phyloP scores from a whole-genome alignment of 30 jellyfish, hydroid and myxozoan genomes.

The Cassiopea xamachana region DNA sequence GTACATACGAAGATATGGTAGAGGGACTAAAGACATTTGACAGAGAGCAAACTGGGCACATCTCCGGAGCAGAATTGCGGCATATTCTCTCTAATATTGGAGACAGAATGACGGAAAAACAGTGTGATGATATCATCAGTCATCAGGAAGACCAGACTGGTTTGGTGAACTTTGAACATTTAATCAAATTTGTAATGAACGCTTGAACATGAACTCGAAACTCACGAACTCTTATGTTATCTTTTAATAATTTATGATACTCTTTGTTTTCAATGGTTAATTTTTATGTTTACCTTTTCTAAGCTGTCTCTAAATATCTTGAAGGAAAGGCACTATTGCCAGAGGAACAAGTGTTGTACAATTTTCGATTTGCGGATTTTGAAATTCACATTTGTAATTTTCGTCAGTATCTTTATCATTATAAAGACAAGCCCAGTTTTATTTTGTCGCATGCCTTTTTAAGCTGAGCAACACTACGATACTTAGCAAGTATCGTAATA shows the following conservation, averaged over 20 bases:
- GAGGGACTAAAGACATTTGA: slow-evolving; percentile 95
- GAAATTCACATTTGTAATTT: no score
- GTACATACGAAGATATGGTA: slow-evolving; percentile 90
- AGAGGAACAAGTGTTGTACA: no score
- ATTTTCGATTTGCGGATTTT: no score
- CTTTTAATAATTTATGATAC: neutral
- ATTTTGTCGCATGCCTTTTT: no score
- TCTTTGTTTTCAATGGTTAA: neutral
- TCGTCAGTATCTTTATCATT: no score
- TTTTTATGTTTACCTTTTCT: neutral
- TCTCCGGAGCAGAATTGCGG: slow-evolving; percentile 93
- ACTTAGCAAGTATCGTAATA: no score
- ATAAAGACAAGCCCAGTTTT: no score
- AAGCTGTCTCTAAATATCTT: neutral
- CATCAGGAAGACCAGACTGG: slow-evolving; percentile 94
- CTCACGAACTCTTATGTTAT: neutral
- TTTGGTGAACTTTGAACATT: slow-evolving; percentile 78
- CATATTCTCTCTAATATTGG: slow-evolving; percentile 88
- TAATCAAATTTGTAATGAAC: slow-evolving; percentile 89
- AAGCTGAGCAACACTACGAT: no score
- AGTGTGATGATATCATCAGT: slow-evolving; percentile 81
- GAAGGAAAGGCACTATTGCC: neutral
- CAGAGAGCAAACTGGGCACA: slow-evolving; percentile 92
- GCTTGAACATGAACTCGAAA: slow-evolving; percentile 41
- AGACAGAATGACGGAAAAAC: slow-evolving; percentile 94